Base-by-base conservation (phyloP, 2,797 vertebrate genomes). In the Crocidura indochinensis region DNA sequence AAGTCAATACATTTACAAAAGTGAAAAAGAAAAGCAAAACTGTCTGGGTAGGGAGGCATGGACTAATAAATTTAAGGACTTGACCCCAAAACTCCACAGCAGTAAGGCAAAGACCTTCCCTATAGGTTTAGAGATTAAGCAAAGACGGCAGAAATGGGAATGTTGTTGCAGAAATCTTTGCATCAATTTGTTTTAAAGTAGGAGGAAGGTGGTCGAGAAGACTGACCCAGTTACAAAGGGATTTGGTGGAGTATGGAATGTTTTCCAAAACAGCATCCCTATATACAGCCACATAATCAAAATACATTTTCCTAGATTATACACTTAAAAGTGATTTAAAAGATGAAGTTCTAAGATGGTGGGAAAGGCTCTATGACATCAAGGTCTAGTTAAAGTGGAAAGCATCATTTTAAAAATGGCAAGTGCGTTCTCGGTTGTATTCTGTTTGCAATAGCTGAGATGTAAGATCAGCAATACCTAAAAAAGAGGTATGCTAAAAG, bases 131-230 rank as follows among this genome's bases (percentile, higher is more conserved):
- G 38, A 80, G 24, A 17, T 10, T 19, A 3, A 3, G 12, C 56
- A 26, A 73, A 10, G 0, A 44, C 53, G 10, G 8, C 10, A 20
- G 49, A 44, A 10, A 31, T 8, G 8, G 22, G 19, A 87, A 24
- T 6, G 3, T 0, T 10, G 10, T 20, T 12, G 11, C n/a, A 29
- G n/a, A 7, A 14, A 14, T 12, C 7, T 5, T 9, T 7, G 1
- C 20, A 2, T 27, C 49, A 2, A 5, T 1, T 22, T 51, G 17
- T 26, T 38, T 38, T 24, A 26, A 29, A 49, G 46, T 24, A 71
- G 60, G 6, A 47, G 1, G 62, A 31, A 29, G 19, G 51, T 31
- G 10, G 5, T 2, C 24, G 8, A 64, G 22, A 7, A 77, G 29
- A 27, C 3, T 8, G 2, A n/a, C 0, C 22, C 22, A 0, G 1